Evolutionary conservation across 2,888 invertebrate genomes (phyloP), one percentile per base, ranked within the genome.

Genomic region (Lepidonotus clava): DNA sequence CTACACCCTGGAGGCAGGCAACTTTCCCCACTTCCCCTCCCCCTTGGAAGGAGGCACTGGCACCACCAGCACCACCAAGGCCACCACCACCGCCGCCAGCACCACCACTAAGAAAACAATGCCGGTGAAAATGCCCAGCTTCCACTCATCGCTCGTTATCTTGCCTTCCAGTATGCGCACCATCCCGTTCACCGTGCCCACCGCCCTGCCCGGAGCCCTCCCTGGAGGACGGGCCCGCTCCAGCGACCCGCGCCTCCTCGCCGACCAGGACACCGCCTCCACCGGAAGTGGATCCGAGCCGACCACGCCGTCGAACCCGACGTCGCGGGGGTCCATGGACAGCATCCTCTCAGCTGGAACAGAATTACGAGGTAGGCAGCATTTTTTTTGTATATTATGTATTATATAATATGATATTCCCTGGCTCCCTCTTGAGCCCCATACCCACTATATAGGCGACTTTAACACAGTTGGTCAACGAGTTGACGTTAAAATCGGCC

Each of bases 131-230:
- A 67, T 66, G 61, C 61, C 32, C 28, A 28, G 41, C 8, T 85
- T 28, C 51, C 2, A 34, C 38, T 41, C 85, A 32, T 53, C 67
- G 4, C 85, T 93, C 46, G 91, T 92, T 76, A 90, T 93, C 53
- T 90, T 92, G 87, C 93, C 92, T 90, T 92, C 90, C 91, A 93
- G 92, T 87, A 90, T 92, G 90, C 91, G 92, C 86, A 92, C 92
- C 86, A 93, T 93, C 46, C 93, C 93, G 38, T 93, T 93, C 89
- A 93, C 93, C 24, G 93, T 93, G 86, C 93, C 93, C 76, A 38
- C 90, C 90, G 56, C 32, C 34, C 24, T 28, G 11, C 28, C 18
- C 11, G 71, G 71, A 5, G 28, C 21, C 46, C n/a, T 24, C 8
- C 28, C 71, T 14, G 24, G 36, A 0, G 32, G 86, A 6, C 83